A percentile compares a stretch with the other conserved stretches of the same genome.
phyloP scores from a whole-genome alignment of 1,140 invertebrate genomes.

The Vollenhovia emeryi region DNA sequence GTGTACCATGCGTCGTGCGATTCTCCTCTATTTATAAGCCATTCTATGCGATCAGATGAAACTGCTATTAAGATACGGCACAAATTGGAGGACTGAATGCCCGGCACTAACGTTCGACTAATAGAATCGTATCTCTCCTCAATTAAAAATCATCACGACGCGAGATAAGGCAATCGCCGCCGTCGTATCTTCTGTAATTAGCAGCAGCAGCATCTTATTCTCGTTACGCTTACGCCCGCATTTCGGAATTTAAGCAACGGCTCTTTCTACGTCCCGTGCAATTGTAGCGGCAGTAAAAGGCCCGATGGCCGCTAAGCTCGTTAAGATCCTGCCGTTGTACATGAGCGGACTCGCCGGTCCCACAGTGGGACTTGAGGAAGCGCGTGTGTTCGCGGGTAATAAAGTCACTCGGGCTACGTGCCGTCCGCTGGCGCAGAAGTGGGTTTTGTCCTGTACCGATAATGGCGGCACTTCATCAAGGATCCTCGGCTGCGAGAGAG shows the following conservation, averaged over 20 bases:
- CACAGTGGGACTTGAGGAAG: conserved; percentile 78
- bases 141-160: conserved; percentile 38
- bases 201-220: neutral
- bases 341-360: conserved; percentile 50
- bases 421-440: conserved; percentile 72
- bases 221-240: conserved; percentile 1
- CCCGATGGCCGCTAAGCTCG: conserved; percentile 64
- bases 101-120: neutral
- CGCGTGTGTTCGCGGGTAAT: conserved; percentile 81
- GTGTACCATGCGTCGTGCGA: neutral
- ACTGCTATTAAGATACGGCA: conserved; percentile 6
- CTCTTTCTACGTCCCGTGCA: neutral
- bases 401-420: conserved; percentile 77
- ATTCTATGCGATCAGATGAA: conserved; percentile 14
- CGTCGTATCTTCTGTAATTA: conserved; percentile 26
- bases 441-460: conserved; percentile 84
- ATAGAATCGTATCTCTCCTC: conserved; percentile 19
- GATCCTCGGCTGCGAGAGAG: conserved; percentile 54
- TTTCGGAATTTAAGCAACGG: conserved; percentile 17
- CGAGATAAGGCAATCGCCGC: neutral
- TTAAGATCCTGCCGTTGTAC: conserved; percentile 63
- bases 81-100: neutral
- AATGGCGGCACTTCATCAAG: conserved; percentile 84
- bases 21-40: conserved; percentile 24
- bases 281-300: conserved; percentile 25